Percentiles rank a stretch among this genome's conserved stretches.
These are phyloP conservation scores for Mycetomoellerius zeteki DNA, from an alignment of 1,140 invertebrate genomes.

Conservation along the genomic window DNA sequence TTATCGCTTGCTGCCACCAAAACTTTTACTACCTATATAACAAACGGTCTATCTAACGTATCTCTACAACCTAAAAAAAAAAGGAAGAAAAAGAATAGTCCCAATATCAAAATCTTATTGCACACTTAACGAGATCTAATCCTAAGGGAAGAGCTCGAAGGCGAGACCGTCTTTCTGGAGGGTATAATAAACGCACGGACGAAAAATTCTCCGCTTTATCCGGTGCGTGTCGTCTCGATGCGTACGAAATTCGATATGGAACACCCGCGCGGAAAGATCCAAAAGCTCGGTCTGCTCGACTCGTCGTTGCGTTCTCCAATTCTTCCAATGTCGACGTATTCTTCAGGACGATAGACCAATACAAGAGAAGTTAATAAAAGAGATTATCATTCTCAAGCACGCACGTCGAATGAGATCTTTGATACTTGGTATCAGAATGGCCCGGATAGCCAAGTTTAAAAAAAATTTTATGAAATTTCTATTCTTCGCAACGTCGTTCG, in stretches of 20 bases:
- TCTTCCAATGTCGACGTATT: slow-evolving; percentile 37
- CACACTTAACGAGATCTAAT: slow-evolving; percentile 75
- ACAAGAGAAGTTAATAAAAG: not conserved
- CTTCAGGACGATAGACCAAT: slow-evolving; percentile 21
- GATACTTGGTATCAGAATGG: not conserved
- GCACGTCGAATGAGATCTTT: not conserved
- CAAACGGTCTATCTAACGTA: slow-evolving; percentile 53
- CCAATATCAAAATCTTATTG: slow-evolving; percentile 76
- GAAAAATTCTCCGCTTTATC: not conserved
- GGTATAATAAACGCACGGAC: slow-evolving; percentile 8
- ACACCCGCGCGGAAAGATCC: slow-evolving; percentile 4
- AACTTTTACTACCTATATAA: slow-evolving; percentile 45
- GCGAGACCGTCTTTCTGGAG: slow-evolving; percentile 56
- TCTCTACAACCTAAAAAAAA: slow-evolving; percentile 20
- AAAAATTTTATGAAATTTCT: not conserved
- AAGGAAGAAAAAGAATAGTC: slow-evolving; percentile 26
- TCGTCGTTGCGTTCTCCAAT: slow-evolving; percentile 14
- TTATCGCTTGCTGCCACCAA: slow-evolving; percentile 47
- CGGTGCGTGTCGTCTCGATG: not conserved
- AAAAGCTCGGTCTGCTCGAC: not conserved
- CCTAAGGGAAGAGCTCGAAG: slow-evolving; percentile 63
- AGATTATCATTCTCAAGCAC: not conserved
- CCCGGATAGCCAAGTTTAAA: not conserved
- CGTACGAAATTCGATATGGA: not conserved
- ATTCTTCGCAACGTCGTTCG: slow-evolving; percentile 2